Evolutionary conservation across 2,888 invertebrate genomes (phyloP).

Genomic region (Agrypnus murinus): DNA sequence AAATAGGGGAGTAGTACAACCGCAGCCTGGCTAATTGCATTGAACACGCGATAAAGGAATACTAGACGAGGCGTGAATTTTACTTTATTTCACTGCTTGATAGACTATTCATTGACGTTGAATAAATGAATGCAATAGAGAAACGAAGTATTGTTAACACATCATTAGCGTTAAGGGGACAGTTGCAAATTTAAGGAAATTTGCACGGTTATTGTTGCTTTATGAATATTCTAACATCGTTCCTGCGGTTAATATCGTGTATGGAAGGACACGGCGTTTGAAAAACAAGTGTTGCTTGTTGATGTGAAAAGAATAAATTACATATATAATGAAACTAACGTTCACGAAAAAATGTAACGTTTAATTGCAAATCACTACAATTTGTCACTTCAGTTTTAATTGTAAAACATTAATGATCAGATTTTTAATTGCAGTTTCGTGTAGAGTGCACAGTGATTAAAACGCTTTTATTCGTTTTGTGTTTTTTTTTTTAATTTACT

Average conservation of each 20-base stretch:
- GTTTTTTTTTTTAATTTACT: no score
- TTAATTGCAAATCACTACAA: slow-evolving; percentile 12
- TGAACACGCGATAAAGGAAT: slow-evolving; percentile 9
- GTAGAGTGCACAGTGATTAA: no score
- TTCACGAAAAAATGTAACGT: background rate
- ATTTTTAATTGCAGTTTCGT: no score
- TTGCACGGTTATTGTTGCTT: slow-evolving; percentile 5
- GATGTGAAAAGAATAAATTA: slow-evolving; percentile 34
- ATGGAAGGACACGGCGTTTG: background rate
- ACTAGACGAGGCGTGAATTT: background rate
- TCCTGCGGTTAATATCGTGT: background rate
- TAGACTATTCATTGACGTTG: slow-evolving; percentile 35
- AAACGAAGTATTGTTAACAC: slow-evolving; percentile 32
- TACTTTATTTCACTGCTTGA: slow-evolving; percentile 19
- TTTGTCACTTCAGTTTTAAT: slow-evolving; percentile 17
- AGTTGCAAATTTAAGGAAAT: slow-evolving; percentile 33
- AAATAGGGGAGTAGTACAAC: slow-evolving; percentile 23
- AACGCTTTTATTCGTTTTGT: no score
- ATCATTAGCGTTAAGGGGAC: background rate
- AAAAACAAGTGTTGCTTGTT: slow-evolving; percentile 30
- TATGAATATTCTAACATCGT: slow-evolving; percentile 31
- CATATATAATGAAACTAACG: background rate
- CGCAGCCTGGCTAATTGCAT: slow-evolving; percentile 15
- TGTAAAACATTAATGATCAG: no score
- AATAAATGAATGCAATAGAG: slow-evolving; percentile 39